Conservation (phyloP, 2,797 vertebrate genomes). For the Lepilemur ruficaudatus region DNA sequence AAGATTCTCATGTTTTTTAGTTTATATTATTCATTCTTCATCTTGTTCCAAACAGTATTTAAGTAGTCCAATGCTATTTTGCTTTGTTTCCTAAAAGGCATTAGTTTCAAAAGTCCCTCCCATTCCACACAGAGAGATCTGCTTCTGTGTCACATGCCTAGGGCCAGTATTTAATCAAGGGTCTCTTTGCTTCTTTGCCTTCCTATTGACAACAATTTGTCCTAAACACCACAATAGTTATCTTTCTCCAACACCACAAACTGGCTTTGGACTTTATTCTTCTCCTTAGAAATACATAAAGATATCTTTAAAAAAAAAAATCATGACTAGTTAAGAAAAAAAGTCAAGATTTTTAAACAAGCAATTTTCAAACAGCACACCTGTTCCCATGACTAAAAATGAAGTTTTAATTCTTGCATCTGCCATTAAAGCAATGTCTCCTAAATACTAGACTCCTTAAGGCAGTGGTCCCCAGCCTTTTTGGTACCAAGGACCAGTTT, state of each 20-base stretch:
- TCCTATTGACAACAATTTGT: neutral
- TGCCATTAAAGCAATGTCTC: neutral
- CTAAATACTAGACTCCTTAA: neutral
- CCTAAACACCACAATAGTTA: neutral
- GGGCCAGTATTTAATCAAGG: neutral
- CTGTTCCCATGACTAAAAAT: neutral
- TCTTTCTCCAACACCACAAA: neutral
- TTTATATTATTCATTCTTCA: conserved; percentile 1
- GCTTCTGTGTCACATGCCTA: neutral
- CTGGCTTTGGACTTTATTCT: neutral
- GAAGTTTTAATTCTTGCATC: neutral
- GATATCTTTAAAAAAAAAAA: neutral
- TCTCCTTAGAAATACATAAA: neutral
- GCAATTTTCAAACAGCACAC: conserved; percentile 19
- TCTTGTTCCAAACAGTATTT: conserved; percentile 22
- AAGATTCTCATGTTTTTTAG: neutral
- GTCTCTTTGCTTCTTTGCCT: neutral
- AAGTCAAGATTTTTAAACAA: conserved; percentile 1
- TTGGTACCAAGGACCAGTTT: no score
- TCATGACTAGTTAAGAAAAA: neutral
- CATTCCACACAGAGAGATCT: neutral
- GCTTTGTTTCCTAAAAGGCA: conserved; percentile 30
- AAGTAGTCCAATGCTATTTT: conserved; percentile 8
- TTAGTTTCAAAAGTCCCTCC: conserved; percentile 17
- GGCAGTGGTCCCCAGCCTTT: no score